Conservation (phyloP, 2,113 vertebrate species). For the Hydrolagus affinis region DNA sequence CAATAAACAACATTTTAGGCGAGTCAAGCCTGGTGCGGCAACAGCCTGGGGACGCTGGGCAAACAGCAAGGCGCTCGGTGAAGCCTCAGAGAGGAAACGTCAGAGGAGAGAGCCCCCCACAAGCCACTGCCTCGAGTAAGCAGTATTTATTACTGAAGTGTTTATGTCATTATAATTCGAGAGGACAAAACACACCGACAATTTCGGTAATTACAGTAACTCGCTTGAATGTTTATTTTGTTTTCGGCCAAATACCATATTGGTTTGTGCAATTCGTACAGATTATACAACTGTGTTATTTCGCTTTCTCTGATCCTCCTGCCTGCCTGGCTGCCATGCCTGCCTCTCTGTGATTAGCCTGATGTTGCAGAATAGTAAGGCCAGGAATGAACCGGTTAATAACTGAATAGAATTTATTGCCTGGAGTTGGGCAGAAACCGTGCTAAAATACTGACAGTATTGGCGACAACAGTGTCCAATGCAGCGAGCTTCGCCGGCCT, state of each 20-base stretch:
- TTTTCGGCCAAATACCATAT: too few species aligned
- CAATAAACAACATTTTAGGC: constrained; percentile 22
- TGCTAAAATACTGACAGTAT: not conserved
- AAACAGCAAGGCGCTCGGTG: not conserved
- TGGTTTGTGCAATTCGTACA: too few species aligned
- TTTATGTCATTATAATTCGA: not conserved
- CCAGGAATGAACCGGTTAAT: too few species aligned
- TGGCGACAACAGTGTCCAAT: not conserved
- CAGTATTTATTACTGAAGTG: not conserved
- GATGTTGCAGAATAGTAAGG: too few species aligned
- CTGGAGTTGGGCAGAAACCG: not conserved
- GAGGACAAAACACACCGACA: not conserved
- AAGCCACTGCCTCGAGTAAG: not conserved
- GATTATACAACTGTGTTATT: too few species aligned
- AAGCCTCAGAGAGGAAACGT: not conserved
- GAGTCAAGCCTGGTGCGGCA: not conserved
- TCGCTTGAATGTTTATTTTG: too few species aligned
- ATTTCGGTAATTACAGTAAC: not conserved
- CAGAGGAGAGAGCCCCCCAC: not conserved
- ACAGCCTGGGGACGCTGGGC: not conserved
- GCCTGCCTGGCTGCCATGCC: not conserved
- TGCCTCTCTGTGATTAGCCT: not conserved
- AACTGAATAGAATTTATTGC: too few species aligned
- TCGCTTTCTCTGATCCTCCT: not conserved
- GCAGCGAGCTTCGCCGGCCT: not conserved